phyloP scores from a whole-genome alignment of 2,888 invertebrate species.

The Chymomyza amoena region DNA sequence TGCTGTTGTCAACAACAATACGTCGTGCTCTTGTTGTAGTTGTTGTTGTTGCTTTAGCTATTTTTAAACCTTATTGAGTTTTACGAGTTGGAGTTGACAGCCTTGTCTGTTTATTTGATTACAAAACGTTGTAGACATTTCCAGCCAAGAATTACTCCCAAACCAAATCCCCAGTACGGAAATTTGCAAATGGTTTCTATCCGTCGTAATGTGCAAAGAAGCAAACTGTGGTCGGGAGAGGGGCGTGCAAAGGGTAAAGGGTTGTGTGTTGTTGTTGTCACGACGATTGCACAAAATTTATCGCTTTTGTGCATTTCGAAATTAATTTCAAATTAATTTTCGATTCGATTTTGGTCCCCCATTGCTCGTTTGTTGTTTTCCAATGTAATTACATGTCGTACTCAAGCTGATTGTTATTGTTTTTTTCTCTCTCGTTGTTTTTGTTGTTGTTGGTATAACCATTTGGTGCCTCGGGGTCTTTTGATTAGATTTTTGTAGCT shows the following conservation, averaged over 20 bases:
- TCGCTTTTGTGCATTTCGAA: constrained; percentile 63
- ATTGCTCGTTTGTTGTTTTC: constrained; percentile 32
- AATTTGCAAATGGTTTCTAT: neutral
- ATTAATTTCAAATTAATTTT: constrained; percentile 72
- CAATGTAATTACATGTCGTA: constrained; percentile 56
- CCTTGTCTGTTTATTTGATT: constrained; percentile 51
- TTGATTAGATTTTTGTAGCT: constrained; percentile 66
- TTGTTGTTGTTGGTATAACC: constrained; percentile 27
- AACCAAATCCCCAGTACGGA: neutral
- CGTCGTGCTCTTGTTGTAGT: too few relatives aligned
- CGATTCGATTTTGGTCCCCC: constrained; percentile 56
- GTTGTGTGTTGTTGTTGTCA: constrained; percentile 32
- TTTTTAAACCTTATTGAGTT: constrained; percentile 2
- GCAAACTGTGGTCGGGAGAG: too few relatives aligned
- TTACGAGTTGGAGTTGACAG: constrained; percentile 42
- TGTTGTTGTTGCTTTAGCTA: neutral
- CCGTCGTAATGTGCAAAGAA: neutral
- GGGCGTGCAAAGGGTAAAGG: too few relatives aligned
- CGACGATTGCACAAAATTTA: constrained; percentile 55
- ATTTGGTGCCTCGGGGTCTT: constrained; percentile 57
- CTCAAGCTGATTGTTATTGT: neutral
- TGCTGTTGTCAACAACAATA: neutral
- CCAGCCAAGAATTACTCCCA: constrained; percentile 13
- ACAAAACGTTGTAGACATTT: constrained; percentile 50
- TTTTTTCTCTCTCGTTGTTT: neutral